Evolutionary conservation across 1,140 invertebrate species (phyloP).

Genomic region (Teleopsis dalmanni): DNA sequence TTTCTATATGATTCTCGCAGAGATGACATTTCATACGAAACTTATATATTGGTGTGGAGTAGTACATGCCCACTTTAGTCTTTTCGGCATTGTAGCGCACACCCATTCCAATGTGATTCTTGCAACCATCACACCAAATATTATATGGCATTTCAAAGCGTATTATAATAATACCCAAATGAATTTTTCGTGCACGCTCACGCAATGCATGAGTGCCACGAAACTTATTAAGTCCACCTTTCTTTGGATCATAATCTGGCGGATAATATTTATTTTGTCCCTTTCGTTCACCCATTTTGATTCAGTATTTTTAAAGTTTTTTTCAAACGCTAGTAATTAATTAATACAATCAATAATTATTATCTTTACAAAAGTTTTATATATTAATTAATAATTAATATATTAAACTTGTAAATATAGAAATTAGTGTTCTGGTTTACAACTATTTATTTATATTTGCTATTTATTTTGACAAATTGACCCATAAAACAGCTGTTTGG

Average conservation of each 20-base stretch:
- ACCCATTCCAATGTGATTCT: slow-evolving; percentile 98
- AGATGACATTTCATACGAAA: slow-evolving; percentile 99
- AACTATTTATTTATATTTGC: too few species aligned
- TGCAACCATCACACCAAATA: slow-evolving; percentile 97
- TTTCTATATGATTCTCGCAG: slow-evolving; percentile 97
- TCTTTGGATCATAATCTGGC: slow-evolving; percentile 90
- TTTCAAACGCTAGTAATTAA: too few species aligned
- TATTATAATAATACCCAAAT: slow-evolving; percentile 95
- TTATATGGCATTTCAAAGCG: slow-evolving; percentile 99
- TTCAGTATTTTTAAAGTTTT: not conserved
- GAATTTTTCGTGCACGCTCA: slow-evolving; percentile 88
- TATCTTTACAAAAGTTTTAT: too few species aligned
- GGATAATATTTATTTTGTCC: slow-evolving; percentile 97
- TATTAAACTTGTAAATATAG: too few species aligned
- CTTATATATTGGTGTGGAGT: slow-evolving; percentile 94
- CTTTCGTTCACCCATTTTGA: slow-evolving; percentile 92
- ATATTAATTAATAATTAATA: too few species aligned
- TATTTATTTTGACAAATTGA: too few species aligned
- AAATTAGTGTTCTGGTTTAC: too few species aligned
- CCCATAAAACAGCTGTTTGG: too few species aligned
- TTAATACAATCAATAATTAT: too few species aligned
- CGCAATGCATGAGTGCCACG: slow-evolving; percentile 91
- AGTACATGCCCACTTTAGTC: slow-evolving; percentile 97
- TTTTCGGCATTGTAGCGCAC: slow-evolving; percentile 99
- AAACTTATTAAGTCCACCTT: slow-evolving; percentile 84